Conservation (phyloP, 2,797 vertebrate species). For the Anguilla obscura region DNA sequence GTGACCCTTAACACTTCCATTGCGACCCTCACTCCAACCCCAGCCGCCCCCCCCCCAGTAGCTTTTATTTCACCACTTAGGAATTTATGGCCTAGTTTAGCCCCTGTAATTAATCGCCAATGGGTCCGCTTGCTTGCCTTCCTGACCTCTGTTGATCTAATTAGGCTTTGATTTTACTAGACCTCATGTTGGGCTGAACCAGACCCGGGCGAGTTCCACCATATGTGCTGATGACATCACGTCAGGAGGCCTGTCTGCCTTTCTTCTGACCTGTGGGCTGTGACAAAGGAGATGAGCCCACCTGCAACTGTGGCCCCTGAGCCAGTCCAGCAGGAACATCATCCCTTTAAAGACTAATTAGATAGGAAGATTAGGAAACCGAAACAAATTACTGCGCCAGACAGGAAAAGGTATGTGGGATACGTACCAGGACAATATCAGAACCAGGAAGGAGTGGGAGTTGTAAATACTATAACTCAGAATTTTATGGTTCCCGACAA, state of each 20-base stretch:
- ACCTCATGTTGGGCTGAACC: constrained; percentile 15
- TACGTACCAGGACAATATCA: constrained; percentile 18
- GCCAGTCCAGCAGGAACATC: constrained; percentile 39
- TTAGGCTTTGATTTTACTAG: constrained; percentile 42
- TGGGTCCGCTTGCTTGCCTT: constrained; percentile 21
- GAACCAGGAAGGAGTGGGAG: constrained; percentile 38
- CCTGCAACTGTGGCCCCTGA: neutral
- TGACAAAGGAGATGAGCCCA: neutral
- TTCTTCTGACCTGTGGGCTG: neutral
- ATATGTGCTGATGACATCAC: constrained; percentile 26
- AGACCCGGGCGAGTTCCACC: neutral
- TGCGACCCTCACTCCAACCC: neutral
- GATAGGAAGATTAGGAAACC: constrained; percentile 48
- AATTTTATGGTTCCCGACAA: constrained; percentile 28
- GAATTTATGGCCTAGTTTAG: constrained; percentile 21
- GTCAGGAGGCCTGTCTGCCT: constrained; percentile 34
- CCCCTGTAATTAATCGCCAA: neutral
- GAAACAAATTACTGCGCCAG: constrained; percentile 52
- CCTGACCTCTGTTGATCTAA: constrained; percentile 41
- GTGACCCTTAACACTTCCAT: constrained; percentile 24
- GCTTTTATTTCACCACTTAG: constrained; percentile 25
- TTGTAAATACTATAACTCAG: constrained; percentile 34
- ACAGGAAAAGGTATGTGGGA: constrained; percentile 46
- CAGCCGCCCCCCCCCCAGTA: neutral
- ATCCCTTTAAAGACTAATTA: constrained; percentile 27